These are phyloP conservation scores for Trinorchestia longiramus DNA, from an alignment of 1,140 invertebrate species.

Conservation along the genomic window DNA sequence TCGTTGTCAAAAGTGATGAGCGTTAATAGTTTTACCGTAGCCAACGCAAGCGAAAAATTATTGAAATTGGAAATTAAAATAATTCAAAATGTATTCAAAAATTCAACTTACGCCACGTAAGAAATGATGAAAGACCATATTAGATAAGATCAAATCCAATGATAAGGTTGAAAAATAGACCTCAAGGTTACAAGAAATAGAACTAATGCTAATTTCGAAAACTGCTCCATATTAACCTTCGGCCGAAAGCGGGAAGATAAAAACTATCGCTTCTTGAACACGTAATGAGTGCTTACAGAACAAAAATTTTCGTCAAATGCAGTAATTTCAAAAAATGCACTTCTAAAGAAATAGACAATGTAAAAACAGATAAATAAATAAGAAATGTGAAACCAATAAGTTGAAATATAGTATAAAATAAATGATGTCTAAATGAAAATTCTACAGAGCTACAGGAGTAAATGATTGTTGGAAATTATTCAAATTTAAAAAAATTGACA, in stretches of 20 bases:
- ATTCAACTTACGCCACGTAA: neutral
- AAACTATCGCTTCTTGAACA: neutral
- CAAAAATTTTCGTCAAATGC: neutral
- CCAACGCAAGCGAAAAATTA: neutral
- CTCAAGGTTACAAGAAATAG: neutral
- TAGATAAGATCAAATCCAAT: neutral
- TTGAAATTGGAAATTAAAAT: neutral
- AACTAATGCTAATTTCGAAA: neutral
- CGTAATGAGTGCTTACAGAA: neutral
- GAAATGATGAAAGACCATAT: neutral
- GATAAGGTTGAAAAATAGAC: neutral
- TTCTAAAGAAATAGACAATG: no score
- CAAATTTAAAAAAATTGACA: neutral
- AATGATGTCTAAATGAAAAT: neutral
- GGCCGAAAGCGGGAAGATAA: neutral
- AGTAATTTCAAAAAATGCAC: neutral
- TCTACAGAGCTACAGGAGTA: neutral
- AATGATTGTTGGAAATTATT: neutral
- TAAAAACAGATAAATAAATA: neutral
- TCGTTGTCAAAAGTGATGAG: neutral
- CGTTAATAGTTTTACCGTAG: neutral
- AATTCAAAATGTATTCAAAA: neutral
- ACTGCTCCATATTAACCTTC: neutral
- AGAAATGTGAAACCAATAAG: neutral
- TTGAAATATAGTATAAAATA: neutral